Percentiles rank a stretch among this genome's conserved stretches.
Evolutionary conservation across 2,797 vertebrate species (phyloP).

Genomic region (Rhyacichthys aspro): DNA sequence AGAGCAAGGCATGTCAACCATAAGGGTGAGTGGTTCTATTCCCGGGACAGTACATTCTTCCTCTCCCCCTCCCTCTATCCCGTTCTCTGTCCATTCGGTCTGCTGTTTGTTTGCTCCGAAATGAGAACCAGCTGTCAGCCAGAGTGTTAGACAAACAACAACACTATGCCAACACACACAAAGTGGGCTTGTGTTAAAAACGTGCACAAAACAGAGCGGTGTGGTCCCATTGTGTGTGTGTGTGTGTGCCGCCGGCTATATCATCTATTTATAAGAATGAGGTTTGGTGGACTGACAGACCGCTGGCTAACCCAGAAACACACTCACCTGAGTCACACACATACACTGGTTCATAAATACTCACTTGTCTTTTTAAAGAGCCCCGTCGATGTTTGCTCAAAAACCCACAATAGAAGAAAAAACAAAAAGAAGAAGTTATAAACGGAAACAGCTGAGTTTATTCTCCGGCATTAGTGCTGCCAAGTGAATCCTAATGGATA

Average conservation of each 20-base stretch:
- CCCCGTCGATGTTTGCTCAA: conserved; percentile 38
- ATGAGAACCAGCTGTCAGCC: conserved; percentile 97
- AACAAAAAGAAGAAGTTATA: conserved; percentile 25
- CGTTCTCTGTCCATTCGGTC: conserved; percentile 43
- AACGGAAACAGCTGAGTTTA: conserved; percentile 30
- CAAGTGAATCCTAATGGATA: conserved; percentile 38
- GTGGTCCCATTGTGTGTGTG: conserved; percentile 56
- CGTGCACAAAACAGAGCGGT: conserved; percentile 6
- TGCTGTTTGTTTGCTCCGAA: conserved; percentile 65
- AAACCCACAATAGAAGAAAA: conserved; percentile 23
- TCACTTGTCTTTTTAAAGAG: conserved; percentile 26
- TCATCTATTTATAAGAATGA: conserved; percentile 80
- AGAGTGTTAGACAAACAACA: conserved; percentile 80
- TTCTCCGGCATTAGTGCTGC: conserved; percentile 27
- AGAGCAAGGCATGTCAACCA: conserved; percentile 3
- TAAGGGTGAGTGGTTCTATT: conserved; percentile 8
- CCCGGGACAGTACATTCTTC: conserved; percentile 9
- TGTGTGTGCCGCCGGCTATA: conserved; percentile 63
- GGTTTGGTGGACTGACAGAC: conserved; percentile 74
- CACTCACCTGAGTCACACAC: conserved; percentile 63
- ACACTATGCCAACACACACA: conserved; percentile 58
- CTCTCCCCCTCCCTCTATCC: conserved; percentile 11
- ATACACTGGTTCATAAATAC: conserved; percentile 15
- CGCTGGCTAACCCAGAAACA: conserved; percentile 68
- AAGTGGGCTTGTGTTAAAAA: conserved; percentile 15